Conservation (phyloP, 2,888 invertebrate genomes). For the Agriopis leucophaearia region DNA sequence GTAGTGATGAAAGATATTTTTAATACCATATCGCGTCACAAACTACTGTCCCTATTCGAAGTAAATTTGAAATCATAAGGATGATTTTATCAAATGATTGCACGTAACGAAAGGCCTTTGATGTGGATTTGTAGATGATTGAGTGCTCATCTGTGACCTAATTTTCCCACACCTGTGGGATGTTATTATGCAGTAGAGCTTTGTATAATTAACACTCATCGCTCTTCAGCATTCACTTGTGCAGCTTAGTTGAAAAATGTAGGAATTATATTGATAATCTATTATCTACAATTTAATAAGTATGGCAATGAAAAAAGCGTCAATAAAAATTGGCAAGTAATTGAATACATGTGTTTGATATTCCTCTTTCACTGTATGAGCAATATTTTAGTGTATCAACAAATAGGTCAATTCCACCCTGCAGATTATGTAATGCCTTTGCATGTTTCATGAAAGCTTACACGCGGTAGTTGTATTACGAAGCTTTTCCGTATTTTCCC, state of each 20-base stretch:
- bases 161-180: background rate
- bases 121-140: background rate
- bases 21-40: background rate
- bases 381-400: background rate
- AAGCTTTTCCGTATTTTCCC: background rate
- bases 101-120: background rate
- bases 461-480: background rate
- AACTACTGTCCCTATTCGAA: too few species aligned
- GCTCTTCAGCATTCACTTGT: background rate
- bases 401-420: conserved; percentile 5
- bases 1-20: too few species aligned
- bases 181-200: background rate
- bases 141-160: background rate
- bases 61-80: too few species aligned
- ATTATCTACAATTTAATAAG: too few species aligned
- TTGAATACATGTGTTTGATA: background rate
- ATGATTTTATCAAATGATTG: conserved; percentile 20
- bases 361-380: background rate
- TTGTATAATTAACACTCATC: background rate
- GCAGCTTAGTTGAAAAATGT: too few species aligned
- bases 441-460: conserved; percentile 11
- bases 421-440: background rate
- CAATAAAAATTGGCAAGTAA: background rate
- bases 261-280: background rate
- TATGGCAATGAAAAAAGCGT: background rate